A percentile compares a stretch with the other conserved stretches of the same genome.
Evolutionary conservation across 2,113 vertebrate genomes (phyloP).

Genomic region (Gobius niger): DNA sequence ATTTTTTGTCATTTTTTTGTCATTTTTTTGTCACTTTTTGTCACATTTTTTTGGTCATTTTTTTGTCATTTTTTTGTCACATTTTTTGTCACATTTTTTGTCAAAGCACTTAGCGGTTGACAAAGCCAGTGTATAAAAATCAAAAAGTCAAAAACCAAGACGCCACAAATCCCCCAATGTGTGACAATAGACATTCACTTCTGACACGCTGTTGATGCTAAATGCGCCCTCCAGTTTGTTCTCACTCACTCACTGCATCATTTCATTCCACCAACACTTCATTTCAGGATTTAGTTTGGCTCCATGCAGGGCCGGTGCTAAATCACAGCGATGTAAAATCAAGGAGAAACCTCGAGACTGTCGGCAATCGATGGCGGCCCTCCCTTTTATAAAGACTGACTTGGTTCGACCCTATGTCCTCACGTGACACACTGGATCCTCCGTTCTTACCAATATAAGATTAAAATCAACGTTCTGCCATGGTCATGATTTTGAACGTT

Average conservation of each 20-base stretch:
- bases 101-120: too few species aligned
- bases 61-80: too few species aligned
- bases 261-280: constrained; percentile 29
- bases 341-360: constrained; percentile 20
- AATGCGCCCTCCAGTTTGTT: constrained; percentile 13
- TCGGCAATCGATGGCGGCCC: constrained; percentile 30
- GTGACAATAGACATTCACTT: too few species aligned
- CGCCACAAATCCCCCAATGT: too few species aligned
- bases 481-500: background rate
- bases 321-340: constrained; percentile 43
- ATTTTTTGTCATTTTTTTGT: too few species aligned
- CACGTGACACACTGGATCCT: background rate
- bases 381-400: background rate
- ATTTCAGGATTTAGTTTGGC: constrained; percentile 29
- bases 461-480: background rate
- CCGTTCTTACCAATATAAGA: background rate
- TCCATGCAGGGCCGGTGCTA: constrained; percentile 36
- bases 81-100: too few species aligned
- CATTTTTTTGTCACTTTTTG: too few species aligned
- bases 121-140: too few species aligned
- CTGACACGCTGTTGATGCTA: constrained; percentile 16
- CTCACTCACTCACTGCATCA: background rate
- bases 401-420: constrained; percentile 15
- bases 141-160: too few species aligned
- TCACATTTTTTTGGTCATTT: too few species aligned